Evolutionary conservation across 2,113 vertebrate genomes (phyloP).

Genomic region (Oryzias woworae): DNA sequence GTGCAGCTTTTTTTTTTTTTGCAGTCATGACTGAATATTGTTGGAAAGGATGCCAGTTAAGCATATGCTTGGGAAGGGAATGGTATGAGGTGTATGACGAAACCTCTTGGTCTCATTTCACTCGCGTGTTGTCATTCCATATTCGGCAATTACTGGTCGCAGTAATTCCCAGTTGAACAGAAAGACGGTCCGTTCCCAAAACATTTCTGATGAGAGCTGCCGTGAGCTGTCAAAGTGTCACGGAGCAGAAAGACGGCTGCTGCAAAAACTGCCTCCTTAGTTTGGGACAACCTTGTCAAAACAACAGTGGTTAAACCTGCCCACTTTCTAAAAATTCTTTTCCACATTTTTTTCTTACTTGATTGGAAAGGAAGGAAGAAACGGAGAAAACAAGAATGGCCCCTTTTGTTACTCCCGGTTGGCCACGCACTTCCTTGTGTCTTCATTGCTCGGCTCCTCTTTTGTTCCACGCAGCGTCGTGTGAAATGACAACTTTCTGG

Average conservation of each 20-base stretch:
- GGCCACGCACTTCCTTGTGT: slow-evolving; percentile 49
- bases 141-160: slow-evolving; percentile 2
- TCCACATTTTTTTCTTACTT: not conserved
- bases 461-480: slow-evolving; percentile 48
- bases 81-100: not conserved
- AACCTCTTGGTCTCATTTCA: slow-evolving; percentile 19
- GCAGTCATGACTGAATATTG: not conserved
- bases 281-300: not conserved
- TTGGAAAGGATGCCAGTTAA: not conserved
- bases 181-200: slow-evolving; percentile 2
- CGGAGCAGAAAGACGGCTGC: not conserved
- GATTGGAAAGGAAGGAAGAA: not conserved
- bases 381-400: slow-evolving; percentile 28
- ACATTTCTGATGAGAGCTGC: slow-evolving; percentile 4
- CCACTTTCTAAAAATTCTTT: not conserved
- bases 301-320: slow-evolving; percentile 1
- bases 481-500: slow-evolving; percentile 55
- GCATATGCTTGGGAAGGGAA: not conserved
- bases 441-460: slow-evolving; percentile 29
- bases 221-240: slow-evolving; percentile 26
- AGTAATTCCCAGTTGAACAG: slow-evolving; percentile 13
- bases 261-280: not conserved
- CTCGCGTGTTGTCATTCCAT: slow-evolving; percentile 6
- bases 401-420: slow-evolving; percentile 37
- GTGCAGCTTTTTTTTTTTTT: not conserved